phyloP scores from a whole-genome alignment of 2,113 vertebrate genomes.

The Podocnemis expansa region DNA sequence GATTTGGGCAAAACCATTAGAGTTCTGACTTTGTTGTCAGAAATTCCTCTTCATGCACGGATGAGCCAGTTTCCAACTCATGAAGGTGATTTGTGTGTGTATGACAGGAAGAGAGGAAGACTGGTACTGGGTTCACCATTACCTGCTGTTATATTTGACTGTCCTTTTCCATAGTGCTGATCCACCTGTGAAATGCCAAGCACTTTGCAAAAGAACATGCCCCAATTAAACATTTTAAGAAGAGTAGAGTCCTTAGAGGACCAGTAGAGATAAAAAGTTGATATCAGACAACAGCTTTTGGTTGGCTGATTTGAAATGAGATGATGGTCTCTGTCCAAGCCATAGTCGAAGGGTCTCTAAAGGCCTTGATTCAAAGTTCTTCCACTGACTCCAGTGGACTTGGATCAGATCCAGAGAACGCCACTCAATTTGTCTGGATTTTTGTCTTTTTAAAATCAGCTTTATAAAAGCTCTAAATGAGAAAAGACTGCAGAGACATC shows the following conservation, averaged over 20 bases:
- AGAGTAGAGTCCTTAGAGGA: background rate
- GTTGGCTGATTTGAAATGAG: background rate
- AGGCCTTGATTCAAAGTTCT: background rate
- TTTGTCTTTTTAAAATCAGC: background rate
- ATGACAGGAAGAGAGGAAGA: background rate
- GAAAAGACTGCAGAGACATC: background rate
- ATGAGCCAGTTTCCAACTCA: slow-evolving; percentile 55
- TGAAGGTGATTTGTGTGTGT: slow-evolving; percentile 58
- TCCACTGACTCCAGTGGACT: background rate
- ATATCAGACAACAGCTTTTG: background rate
- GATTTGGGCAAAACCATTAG: slow-evolving; percentile 64
- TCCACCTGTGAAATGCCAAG: background rate
- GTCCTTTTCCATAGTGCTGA: background rate
- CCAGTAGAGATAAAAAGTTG: background rate
- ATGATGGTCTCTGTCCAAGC: background rate
- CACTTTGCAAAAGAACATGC: background rate
- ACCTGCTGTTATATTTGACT: background rate
- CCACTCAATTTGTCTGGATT: background rate
- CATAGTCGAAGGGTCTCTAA: background rate
- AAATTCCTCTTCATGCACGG: slow-evolving; percentile 64
- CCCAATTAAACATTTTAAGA: background rate
- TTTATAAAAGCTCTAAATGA: background rate
- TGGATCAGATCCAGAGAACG: background rate
- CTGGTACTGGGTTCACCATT: background rate
- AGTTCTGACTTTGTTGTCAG: slow-evolving; percentile 4